Conservation (phyloP, 2,113 vertebrate species). For the Chrysemys picta region DNA sequence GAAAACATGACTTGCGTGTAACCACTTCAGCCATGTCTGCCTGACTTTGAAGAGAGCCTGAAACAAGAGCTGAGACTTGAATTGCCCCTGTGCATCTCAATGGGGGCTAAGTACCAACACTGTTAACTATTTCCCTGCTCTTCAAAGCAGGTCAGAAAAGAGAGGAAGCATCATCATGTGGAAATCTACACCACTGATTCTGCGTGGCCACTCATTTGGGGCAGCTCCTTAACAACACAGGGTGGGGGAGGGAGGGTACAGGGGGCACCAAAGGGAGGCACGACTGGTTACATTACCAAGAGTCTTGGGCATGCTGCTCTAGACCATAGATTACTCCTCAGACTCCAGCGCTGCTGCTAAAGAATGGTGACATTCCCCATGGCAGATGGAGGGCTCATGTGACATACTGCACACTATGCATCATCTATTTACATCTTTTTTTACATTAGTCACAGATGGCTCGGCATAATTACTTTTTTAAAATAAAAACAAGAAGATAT, state of each 20-base stretch:
- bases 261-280: background rate
- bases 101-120: background rate
- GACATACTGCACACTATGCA: constrained; percentile 68
- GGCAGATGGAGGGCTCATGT: constrained; percentile 77
- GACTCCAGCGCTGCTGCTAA: constrained; percentile 42
- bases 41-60: background rate
- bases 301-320: background rate
- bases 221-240: background rate
- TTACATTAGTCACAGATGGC: constrained; percentile 78
- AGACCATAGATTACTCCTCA: constrained; percentile 27
- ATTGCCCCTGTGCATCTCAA: background rate
- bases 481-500: constrained; percentile 43
- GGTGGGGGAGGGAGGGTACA: too few species aligned
- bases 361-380: constrained; percentile 61
- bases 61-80: background rate
- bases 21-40: background rate
- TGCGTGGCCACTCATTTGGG: background rate
- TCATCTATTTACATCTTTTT: constrained; percentile 79
- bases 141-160: background rate
- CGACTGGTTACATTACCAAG: background rate
- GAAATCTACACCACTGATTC: background rate
- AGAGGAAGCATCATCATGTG: background rate
- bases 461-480: constrained; percentile 65
- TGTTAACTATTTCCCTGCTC: background rate
- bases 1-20: background rate